Base-by-base conservation (phyloP, 2,797 vertebrate genomes). In the Coccyzus lansbergi region DNA sequence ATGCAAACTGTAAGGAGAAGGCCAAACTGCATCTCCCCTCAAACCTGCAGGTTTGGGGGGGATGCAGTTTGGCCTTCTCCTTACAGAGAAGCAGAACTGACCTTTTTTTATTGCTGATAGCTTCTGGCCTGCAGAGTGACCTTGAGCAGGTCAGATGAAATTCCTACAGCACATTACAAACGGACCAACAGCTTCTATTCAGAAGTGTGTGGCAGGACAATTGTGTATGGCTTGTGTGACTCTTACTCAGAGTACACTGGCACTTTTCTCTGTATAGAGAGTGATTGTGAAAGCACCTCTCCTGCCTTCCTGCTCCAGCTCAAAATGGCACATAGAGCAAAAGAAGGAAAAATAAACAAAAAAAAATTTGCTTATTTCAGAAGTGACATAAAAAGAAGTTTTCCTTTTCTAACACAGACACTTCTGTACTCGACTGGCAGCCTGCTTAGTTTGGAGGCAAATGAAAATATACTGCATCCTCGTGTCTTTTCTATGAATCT, bases 341-440 rank as follows among this genome's bases (percentile, higher is more conserved):
- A 9, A 29, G 22, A 85, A 63, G 34, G 33, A 88, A 87, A 93
- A 94, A 42, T 22, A 80, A 65, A 44, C 24, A 38, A 44, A 36
- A 29, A 26, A 34, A 25, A n/a, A 62, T 3, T 10, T 22, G 22
- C 51, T 94, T 76, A 83, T 68, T 94, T 92, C 86, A 93, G 42
- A 87, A 83, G 40, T 29, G 49, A 86, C 34, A 67, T 60, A 95
- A 90, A 88, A 42, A 0, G 12, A 40, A 7, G 56, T 88, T 77
- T 62, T 55, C 18, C 71, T 18, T 38, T 74, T 60, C 34, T 31
- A 88, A 90, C 15, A 96, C 6, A 86, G 83, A 38, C 49, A 75
- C 53, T 49, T 88, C 83, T 96, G 91, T 96, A 72, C 78, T 95
- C 70, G 51, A 1, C 6, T 92, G 86, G 86, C 88, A 92, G 64